Conservation (phyloP, 2,113 vertebrate species). For the Chelonoidis abingdonii region DNA sequence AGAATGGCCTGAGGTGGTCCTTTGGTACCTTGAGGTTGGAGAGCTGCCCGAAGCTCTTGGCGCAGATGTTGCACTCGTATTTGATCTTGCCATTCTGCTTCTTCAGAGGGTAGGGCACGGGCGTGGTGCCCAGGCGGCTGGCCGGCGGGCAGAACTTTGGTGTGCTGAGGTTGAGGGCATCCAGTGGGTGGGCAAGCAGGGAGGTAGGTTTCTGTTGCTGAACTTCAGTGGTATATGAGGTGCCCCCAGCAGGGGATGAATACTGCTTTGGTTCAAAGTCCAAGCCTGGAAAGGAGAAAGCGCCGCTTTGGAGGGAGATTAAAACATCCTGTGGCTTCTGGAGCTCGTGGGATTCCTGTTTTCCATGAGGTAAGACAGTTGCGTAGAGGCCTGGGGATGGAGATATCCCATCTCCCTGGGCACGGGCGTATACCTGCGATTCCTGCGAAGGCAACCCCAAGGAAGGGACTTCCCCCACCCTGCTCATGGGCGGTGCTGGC, state of each 20-base stretch:
- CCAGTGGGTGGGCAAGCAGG: constrained; percentile 34
- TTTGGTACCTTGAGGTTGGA: constrained; percentile 90
- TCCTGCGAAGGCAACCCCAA: constrained; percentile 64
- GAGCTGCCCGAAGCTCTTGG: constrained; percentile 91
- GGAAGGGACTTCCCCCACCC: not conserved
- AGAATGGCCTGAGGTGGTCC: accelerated
- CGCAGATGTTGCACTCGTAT: constrained; percentile 88
- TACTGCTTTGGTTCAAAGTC: constrained; percentile 75
- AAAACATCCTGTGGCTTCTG: not conserved
- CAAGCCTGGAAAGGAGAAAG: not conserved
- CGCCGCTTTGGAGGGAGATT: not conserved
- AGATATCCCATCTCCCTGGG: constrained; percentile 59
- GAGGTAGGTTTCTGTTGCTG: not conserved
- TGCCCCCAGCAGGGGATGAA: constrained; percentile 41
- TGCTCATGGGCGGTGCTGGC: not conserved
- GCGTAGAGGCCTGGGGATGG: constrained; percentile 27
- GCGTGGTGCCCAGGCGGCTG: constrained; percentile 69
- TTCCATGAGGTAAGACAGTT: constrained; percentile 16
- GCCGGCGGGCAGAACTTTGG: constrained; percentile 29
- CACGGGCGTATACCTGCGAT: constrained; percentile 53
- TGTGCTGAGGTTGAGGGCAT: constrained; percentile 75
- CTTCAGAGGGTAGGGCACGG: constrained; percentile 83
- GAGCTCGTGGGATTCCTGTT: accelerated
- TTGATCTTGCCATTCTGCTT: constrained; percentile 88
- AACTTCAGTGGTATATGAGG: constrained; percentile 61